Evolutionary conservation across 2,888 invertebrate species (phyloP), one percentile per base, ranked within the genome.

Genomic region (Aricia artaxerxes): DNA sequence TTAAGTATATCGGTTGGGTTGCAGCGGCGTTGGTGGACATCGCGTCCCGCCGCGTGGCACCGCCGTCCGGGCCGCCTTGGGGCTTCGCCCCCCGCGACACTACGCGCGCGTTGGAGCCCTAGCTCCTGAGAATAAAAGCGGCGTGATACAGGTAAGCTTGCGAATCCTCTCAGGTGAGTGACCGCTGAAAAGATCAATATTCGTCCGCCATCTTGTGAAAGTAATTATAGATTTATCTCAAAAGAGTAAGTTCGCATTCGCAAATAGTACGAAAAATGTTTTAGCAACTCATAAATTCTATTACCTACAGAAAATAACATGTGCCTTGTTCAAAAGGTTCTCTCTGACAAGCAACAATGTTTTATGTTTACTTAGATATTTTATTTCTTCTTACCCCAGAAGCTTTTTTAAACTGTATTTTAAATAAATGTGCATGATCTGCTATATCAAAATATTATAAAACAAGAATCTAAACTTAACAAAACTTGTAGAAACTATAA

Each of bases 91-190:
- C 88, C 88, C 87, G 86, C 85, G 91, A 85, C 88, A 80, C 89
- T 89, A 85, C 93, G 94, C 94, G 92, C 94, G 94, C 93, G 94
- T 91, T 81, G 91, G 94, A 94, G 94, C 94, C 94, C 94, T 93
- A 83, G 94, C 93, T 94, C 94, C 91, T 85, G 83, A 85, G 86
- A 85, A 85, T 87, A 88, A 87, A 13, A 86, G 84, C 90, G 89
- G 86, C 89, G 86, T 84, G 82, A 81, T 84, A 84, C 87, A 92
- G 94, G 94, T 94, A 92, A 94, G 94, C 87, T 87, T 87, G 89
- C 85, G 84, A 84, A 84, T 86, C 85, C 84, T 83, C 73, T 60
- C 84, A 86, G 87, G 87, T 88, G 88, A 88, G 89, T 89, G 87
- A 87, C 86, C 86, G 87, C 83, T 86, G 84, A 81, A 83, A 82